Base-by-base conservation (phyloP, 2,797 vertebrate genomes). In the Cuniculus paca region DNA sequence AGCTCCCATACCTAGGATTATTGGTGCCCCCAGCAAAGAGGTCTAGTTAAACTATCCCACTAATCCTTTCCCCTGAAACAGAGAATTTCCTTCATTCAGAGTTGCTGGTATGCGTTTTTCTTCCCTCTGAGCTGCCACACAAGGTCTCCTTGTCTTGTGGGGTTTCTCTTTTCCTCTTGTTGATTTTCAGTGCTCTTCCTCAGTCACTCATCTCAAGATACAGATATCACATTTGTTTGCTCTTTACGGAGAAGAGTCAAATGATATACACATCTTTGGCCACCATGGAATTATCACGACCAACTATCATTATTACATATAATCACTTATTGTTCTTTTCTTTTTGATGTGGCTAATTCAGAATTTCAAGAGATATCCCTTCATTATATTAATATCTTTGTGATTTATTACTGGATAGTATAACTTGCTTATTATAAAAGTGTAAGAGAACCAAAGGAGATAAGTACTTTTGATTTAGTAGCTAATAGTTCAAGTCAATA, bases 391-490 rank as follows among this genome's bases (percentile, higher is more conserved):
- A 58, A 65, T 48, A 83, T 84, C 54, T 65, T 7, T 79, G 13
- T 61, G 24, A 87, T 91, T 86, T 13, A 54, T 34, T 81, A 60
- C 5, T 54, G 22, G 4, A 26, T 65, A 92, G 48, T 5, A 28
- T 88, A 90, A 70, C 3, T 42, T 80, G 48, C 17, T 87, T 70
- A 36, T 92, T 58, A 54, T 77, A 87, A 95, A 81, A 50, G 56
- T 74, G 50, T 60, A 75, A 65, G 26, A 13, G 14, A 34, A 11
- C n/a, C 13, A 86, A 79, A 79, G 11, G 7, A 90, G 48, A 20
- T 48, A 61, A 26, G 39, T 56, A 3, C 1, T 39, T 94, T 90
- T 88, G 5, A 75, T 60, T 91, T 77, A 39, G 6, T 86, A 70
- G 2, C 26, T 72, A 90, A 58, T 20, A 52, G 11, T 61, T 91